Percentiles rank a stretch among this genome's conserved stretches.
phyloP scores from a whole-genome alignment of 1,140 invertebrate genomes.

The Calosoma granatense region DNA sequence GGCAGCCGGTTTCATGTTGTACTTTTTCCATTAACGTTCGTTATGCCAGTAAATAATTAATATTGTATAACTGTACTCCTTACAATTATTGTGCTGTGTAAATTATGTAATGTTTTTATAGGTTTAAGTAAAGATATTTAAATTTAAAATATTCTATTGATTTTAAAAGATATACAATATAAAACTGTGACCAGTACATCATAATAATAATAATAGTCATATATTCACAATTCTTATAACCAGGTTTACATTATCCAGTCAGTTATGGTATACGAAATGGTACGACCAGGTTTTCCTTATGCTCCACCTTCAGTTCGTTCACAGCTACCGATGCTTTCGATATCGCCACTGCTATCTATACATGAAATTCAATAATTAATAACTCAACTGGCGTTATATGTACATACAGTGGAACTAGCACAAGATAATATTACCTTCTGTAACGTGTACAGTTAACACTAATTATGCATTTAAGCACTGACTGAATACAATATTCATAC shows the following conservation, averaged over 20 bases:
- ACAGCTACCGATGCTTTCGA: conserved; percentile 57
- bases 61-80: too few relatives aligned
- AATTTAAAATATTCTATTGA: background rate
- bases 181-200: conserved; percentile 4
- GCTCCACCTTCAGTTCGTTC: conserved; percentile 61
- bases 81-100: background rate
- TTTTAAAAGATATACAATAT: conserved; percentile 8
- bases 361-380: too few relatives aligned
- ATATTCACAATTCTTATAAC: conserved; percentile 4
- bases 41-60: background rate
- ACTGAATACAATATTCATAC: too few relatives aligned
- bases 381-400: background rate
- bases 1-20: conserved; percentile 77
- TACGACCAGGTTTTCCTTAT: conserved; percentile 72
- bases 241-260: background rate
- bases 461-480: background rate
- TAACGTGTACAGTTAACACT: background rate
- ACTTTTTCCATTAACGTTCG: conserved; percentile 47
- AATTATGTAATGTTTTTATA: background rate
- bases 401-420: conserved; percentile 15
- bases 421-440: conserved; percentile 19
- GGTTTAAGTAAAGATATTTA: conserved; percentile 4
- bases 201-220: too few relatives aligned
- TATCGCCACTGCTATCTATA: conserved; percentile 51
- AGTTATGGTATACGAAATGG: conserved; percentile 48